phyloP scores from a whole-genome alignment of 2,888 invertebrate species.

The Drosophila koepferae region DNA sequence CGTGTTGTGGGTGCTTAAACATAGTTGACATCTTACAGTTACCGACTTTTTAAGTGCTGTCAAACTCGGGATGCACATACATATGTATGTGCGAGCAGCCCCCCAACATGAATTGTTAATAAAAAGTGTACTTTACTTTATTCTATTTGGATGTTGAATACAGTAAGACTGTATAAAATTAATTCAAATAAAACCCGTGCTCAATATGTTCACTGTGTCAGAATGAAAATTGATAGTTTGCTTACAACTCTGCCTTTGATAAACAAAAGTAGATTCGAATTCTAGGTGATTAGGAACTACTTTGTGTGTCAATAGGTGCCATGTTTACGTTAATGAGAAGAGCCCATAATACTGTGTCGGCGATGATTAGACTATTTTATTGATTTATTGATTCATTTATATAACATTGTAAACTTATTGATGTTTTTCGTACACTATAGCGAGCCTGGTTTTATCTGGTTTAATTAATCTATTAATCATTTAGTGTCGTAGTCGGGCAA shows the following conservation, averaged over 20 bases:
- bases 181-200: not conserved
- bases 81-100: not conserved
- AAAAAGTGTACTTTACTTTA: not conserved
- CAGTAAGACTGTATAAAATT: not conserved
- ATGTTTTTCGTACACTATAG: no score
- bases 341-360: not conserved
- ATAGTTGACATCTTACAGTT: slow-evolving; percentile 66
- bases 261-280: not conserved
- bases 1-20: slow-evolving; percentile 45
- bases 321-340: not conserved
- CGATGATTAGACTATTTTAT: no score
- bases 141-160: not conserved
- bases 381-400: no score
- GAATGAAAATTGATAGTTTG: not conserved
- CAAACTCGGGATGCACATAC: slow-evolving; percentile 39
- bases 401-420: no score
- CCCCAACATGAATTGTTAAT: not conserved
- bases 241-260: not conserved
- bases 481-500: no score
- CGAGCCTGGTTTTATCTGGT: no score
- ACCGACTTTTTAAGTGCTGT: slow-evolving; percentile 77
- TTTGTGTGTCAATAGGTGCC: slow-evolving; percentile 2
- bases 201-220: no score
- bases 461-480: no score
- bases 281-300: not conserved